Conservation (phyloP, 2,888 invertebrate species). For the Tenthredo livida region DNA sequence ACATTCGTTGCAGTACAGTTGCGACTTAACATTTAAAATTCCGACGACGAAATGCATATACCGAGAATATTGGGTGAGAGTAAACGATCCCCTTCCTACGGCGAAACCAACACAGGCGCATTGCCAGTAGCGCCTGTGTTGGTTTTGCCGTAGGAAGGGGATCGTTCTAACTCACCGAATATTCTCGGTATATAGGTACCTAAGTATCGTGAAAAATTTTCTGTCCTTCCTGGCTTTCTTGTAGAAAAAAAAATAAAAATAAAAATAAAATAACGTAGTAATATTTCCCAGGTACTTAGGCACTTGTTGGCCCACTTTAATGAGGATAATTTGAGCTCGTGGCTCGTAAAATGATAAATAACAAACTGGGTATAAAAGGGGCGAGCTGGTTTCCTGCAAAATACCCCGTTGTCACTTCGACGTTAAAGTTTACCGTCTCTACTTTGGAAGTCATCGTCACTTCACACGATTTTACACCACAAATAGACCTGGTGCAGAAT, state of each 20-base stretch:
- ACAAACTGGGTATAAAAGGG: neutral
- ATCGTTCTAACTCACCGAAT: too few relatives aligned
- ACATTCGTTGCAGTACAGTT: neutral
- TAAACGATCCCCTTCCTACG: too few relatives aligned
- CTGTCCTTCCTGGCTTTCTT: neutral
- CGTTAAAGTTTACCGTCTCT: slow-evolving; percentile 33
- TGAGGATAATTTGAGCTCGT: slow-evolving; percentile 17
- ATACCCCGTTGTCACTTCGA: slow-evolving; percentile 4
- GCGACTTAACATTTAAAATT: neutral
- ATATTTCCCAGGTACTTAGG: neutral
- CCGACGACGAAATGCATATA: neutral
- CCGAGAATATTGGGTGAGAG: too few relatives aligned
- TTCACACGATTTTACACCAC: neutral
- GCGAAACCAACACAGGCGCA: too few relatives aligned
- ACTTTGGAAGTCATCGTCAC: slow-evolving; percentile 24
- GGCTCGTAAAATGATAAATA: slow-evolving; percentile 33
- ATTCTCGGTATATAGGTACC: too few relatives aligned
- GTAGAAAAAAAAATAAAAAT: too few relatives aligned
- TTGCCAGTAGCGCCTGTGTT: too few relatives aligned
- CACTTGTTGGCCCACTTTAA: neutral
- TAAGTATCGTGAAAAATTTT: neutral
- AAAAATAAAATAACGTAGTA: neutral
- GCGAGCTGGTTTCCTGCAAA: neutral
- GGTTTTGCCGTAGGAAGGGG: too few relatives aligned
- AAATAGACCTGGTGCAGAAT: neutral